Evolutionary conservation across 1,140 invertebrate species (phyloP), one percentile per base, ranked within the genome.

Genomic region (Theocolax elegans): DNA sequence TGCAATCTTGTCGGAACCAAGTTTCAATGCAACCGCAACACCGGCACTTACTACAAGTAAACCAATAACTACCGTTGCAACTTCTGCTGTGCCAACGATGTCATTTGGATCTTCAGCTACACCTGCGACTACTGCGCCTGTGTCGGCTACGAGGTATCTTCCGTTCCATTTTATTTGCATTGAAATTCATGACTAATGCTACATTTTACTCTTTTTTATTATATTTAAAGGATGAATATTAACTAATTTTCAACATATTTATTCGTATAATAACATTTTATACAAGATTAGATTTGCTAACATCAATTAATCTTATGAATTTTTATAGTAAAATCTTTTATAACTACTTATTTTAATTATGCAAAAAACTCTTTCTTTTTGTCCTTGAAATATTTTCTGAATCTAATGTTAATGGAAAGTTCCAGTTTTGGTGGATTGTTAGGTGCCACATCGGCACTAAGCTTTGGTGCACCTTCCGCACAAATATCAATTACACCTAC

Each of bases 401-500:
- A 7, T 23, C 25, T 8, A 49, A 25, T 42, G 13, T 0, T 59
- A 21, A 7, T 12, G 27, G 1, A 27, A 12, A 10, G n/a, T 60
- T 58, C 42, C 21, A 71, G 29, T 3, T 63, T 70, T 23, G 8
- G 44, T 2, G 62, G 62, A 4, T 69, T 76, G 9, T 17, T 72
- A 6, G 70, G 73, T 25, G 17, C 67, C 3, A 62, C 79, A 1
- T 59, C 70, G 31, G 8, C 74, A 2, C 21, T 72, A 17, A 72
- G 44, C 48, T 78, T 77, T 17, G 75, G 71, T 27, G 56, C 67
- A n/a, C 23, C 71, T 0, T 31, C 46, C 10, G 40, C 72, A 17
- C 25, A 15, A 0, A 54, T 58, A 1, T 68, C 77, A 1, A 75
- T 70, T 15, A 46, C 76, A 23, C 67, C 78, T 3, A 56, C 67